Evolutionary conservation across 2,797 vertebrate species (phyloP), one percentile per base, ranked within the genome.

Genomic region (Micromesistius poutassou): DNA sequence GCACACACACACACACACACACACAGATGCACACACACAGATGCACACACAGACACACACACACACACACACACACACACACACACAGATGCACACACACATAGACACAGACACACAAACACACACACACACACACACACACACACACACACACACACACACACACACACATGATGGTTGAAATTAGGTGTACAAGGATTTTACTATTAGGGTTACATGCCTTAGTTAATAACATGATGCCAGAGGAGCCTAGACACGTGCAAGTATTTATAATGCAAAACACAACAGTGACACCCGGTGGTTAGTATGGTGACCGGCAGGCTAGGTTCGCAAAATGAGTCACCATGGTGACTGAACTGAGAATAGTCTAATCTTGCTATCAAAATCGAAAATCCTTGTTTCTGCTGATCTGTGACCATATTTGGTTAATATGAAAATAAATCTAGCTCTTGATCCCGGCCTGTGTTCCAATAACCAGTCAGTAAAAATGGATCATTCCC

Each of bases 221-320:
- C 19, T 62, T 62, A 62, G 16, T 62, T 5, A 66, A 28, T 10
- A 19, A 68, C 10, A 68, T 28, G 62, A 68, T 25, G 62, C 62
- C 62, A 28, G 62, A 28, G 62, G n/a, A 68, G n/a, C 70, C 28
- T 13, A 33, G 70, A 71, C 70, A 71, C 28, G 13, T n/a, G 3
- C 4, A 16, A 22, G 28, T 35, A 16, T 73, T 4, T 25, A 6
- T 42, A 8, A 42, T 73, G 55, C 30, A 33, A 33, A 38, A 76
- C 68, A 76, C 82, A 82, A 75, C 76, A 87, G 79, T 8, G 87
- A 79, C 89, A 80, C 72, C 87, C 30, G 30, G 66, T 87, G 90
- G 81, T 79, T 12, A 74, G 70, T 71, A 30, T 31, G 30, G 70
- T 33, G 62, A 68, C 12, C 3, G n/a, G n/a, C 62, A 68, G 62